A percentile compares a stretch with the other conserved stretches of the same genome.
These are phyloP conservation scores for Hypselothyrea guttata DNA, from an alignment of 2,888 invertebrate species.

Conservation along the genomic window DNA sequence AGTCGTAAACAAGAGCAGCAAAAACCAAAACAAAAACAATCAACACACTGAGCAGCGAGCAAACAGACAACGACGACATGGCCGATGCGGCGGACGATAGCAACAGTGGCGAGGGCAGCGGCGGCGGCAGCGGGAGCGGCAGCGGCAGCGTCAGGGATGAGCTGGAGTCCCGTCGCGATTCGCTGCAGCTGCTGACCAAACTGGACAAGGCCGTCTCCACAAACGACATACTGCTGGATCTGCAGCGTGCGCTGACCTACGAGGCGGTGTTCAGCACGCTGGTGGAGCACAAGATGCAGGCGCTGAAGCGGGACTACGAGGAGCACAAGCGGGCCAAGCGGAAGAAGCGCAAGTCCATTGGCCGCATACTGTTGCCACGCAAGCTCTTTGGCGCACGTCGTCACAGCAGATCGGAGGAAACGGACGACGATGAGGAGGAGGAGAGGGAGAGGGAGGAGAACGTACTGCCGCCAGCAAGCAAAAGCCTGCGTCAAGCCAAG, in stretches of 20 bases:
- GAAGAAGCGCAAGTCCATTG: constrained; percentile 80
- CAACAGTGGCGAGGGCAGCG: constrained; percentile 56
- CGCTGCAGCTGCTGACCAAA: constrained; percentile 62
- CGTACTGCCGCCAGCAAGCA: constrained; percentile 21
- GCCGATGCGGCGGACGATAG: constrained; percentile 72
- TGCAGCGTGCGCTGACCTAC: constrained; percentile 81
- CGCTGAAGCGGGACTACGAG: constrained; percentile 82
- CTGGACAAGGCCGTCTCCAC: constrained; percentile 82
- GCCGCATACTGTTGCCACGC: constrained; percentile 79
- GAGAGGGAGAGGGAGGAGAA: constrained; percentile 19
- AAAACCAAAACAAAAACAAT: constrained; percentile 14
- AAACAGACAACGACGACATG: constrained; percentile 41
- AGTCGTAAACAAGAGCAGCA: constrained; percentile 43
- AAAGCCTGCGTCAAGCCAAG: too few species aligned
- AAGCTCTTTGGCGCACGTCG: constrained; percentile 76
- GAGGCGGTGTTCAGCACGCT: constrained; percentile 82
- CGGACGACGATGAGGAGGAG: constrained; percentile 20
- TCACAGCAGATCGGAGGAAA: constrained; percentile 53
- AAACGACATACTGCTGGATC: constrained; percentile 80
- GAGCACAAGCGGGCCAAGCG: constrained; percentile 80
- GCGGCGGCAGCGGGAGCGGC: constrained; percentile 20
- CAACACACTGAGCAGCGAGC: constrained; percentile 4
- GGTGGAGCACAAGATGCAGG: constrained; percentile 82
- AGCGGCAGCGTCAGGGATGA: constrained; percentile 23
- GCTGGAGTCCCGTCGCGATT: constrained; percentile 36